Percentiles rank a stretch among this genome's conserved stretches.
Evolutionary conservation across 2,797 vertebrate species (phyloP).

Genomic region (Pempheris klunzingeri): DNA sequence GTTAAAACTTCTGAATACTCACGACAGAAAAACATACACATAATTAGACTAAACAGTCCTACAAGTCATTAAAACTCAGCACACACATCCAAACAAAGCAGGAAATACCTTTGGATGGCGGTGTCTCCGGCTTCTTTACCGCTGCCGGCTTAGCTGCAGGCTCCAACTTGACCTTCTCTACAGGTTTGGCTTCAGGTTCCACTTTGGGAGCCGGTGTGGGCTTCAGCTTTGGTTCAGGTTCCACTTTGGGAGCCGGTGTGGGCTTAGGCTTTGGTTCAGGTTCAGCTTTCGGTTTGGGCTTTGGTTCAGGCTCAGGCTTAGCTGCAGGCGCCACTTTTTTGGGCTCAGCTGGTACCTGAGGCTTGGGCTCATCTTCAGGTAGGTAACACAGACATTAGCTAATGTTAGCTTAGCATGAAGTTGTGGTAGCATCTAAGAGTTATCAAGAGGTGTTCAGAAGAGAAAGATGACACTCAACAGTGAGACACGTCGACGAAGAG

Average conservation of each 20-base stretch:
- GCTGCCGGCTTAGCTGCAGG: conserved; percentile 52
- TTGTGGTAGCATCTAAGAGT: conserved; percentile 14
- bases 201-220: conserved; percentile 26
- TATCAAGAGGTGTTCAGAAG: conserved; percentile 39
- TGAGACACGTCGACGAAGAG: conserved; percentile 23
- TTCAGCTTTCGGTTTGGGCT: conserved; percentile 56
- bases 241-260: conserved; percentile 1
- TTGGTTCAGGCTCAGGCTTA: conserved; percentile 63
- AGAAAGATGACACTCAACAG: conserved; percentile 13
- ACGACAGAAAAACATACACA: conserved; percentile 44
- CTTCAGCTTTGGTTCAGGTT: conserved; percentile 44
- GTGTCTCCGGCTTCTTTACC: conserved; percentile 79
- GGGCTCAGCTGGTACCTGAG: conserved; percentile 82
- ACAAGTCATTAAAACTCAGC: conserved; percentile 4
- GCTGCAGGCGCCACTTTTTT: conserved; percentile 69
- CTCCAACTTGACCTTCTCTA: conserved; percentile 63
- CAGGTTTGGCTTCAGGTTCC: conserved; percentile 55
- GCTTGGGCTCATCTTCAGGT: conserved; percentile 80
- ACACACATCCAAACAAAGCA: conserved; percentile 43
- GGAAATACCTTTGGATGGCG: conserved; percentile 89
- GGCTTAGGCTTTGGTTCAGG: conserved; percentile 57
- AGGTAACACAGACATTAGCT: conserved; percentile 81
- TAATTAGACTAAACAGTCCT: neutral
- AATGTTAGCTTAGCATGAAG: conserved; percentile 73
- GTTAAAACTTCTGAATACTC: conserved; percentile 21